Evolutionary conservation across 2,797 vertebrate species (phyloP).

Genomic region (Neosilurus mollespiculum): DNA sequence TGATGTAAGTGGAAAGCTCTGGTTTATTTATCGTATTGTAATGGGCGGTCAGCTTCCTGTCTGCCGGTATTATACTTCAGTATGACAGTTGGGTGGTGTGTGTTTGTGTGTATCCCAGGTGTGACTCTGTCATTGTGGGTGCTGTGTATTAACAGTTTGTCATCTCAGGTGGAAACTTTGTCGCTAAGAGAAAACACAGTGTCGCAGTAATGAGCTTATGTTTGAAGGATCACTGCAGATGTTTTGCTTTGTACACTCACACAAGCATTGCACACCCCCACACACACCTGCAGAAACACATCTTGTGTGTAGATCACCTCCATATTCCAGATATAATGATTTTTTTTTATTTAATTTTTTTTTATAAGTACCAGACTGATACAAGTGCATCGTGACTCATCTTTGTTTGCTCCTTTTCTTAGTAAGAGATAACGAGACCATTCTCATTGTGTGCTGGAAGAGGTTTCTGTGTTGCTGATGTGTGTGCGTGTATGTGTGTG

Average conservation of each 20-base stretch:
- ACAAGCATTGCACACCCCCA: neutral
- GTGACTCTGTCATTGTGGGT: slow-evolving; percentile 29
- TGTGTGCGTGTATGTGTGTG: slow-evolving; percentile 15
- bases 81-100: slow-evolving; percentile 9
- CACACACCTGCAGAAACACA: slow-evolving; percentile 10
- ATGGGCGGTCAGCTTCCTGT: slow-evolving; percentile 44
- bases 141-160: slow-evolving; percentile 27
- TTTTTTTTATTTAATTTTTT: no score
- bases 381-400: slow-evolving; percentile 17
- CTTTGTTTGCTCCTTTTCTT: slow-evolving; percentile 18
- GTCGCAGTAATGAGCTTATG: slow-evolving; percentile 21
- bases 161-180: slow-evolving; percentile 28
- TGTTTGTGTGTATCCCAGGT: slow-evolving; percentile 16
- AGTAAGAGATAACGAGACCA: slow-evolving; percentile 3
- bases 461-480: neutral
- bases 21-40: slow-evolving; percentile 50
- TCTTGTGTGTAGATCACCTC: neutral
- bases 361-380: neutral
- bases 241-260: neutral
- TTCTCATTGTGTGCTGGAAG: neutral
- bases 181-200: slow-evolving; percentile 17
- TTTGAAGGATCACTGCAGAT: slow-evolving; percentile 31
- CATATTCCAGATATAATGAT: slow-evolving; percentile 1
- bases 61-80: slow-evolving; percentile 25
- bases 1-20: slow-evolving; percentile 47